Evolutionary conservation across 1,140 invertebrate genomes (phyloP).

Genomic region (Dufourea novaeangliae): DNA sequence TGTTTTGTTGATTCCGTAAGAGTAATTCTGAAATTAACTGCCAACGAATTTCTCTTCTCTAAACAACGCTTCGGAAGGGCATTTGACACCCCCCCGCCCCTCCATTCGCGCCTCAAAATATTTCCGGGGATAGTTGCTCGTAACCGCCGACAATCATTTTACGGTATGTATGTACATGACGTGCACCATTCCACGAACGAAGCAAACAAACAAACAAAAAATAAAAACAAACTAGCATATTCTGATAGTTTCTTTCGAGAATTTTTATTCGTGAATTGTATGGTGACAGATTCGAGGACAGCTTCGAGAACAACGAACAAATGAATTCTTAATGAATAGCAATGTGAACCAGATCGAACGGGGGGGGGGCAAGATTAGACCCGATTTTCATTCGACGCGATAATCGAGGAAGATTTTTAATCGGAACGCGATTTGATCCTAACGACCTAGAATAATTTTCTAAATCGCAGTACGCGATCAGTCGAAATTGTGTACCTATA

Average conservation of each 20-base stretch:
- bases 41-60: no score
- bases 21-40: no score
- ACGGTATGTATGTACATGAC: neutral
- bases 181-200: neutral
- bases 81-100: no score
- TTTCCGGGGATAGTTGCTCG: slow-evolving; percentile 2
- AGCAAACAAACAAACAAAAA: neutral
- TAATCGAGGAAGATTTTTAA: slow-evolving; percentile 11
- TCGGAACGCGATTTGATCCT: slow-evolving; percentile 24
- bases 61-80: slow-evolving; percentile 9
- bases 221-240: neutral
- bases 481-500: neutral
- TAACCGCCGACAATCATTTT: slow-evolving; percentile 55
- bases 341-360: neutral
- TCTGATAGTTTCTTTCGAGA: slow-evolving; percentile 24
- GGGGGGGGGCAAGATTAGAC: slow-evolving; percentile 4
- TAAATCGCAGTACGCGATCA: slow-evolving; percentile 30
- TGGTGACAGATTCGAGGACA: slow-evolving; percentile 10
- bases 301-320: slow-evolving; percentile 41
- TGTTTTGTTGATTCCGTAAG: no score
- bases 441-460: slow-evolving; percentile 46
- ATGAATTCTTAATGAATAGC: neutral
- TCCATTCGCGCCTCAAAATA: slow-evolving; percentile 3
- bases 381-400: slow-evolving; percentile 20
- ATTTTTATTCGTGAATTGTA: neutral